phyloP scores from a whole-genome alignment of 2,113 vertebrate species.

The Mobula birostris region DNA sequence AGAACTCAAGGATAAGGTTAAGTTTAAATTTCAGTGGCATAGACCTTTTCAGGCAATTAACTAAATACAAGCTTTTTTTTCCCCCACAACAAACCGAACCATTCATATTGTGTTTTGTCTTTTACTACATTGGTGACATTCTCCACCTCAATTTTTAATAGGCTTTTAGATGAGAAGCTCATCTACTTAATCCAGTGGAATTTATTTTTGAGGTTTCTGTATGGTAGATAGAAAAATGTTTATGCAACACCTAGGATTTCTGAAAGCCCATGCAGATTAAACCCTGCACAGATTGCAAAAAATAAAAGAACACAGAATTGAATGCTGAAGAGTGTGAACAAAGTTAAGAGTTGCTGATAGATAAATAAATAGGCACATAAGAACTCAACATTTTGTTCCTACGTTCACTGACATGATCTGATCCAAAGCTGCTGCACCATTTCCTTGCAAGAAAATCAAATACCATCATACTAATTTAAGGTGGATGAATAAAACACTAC shows the following conservation, averaged over 20 bases:
- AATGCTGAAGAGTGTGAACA: background rate
- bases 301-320: background rate
- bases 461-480: background rate
- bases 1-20: too few species aligned
- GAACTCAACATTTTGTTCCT: background rate
- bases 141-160: too few species aligned
- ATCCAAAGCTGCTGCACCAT: background rate
- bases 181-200: background rate
- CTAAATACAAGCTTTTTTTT: too few species aligned
- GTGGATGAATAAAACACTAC: background rate
- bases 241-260: background rate
- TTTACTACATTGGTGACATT: background rate
- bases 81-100: too few species aligned
- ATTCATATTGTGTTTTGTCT: background rate
- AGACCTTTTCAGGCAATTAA: too few species aligned
- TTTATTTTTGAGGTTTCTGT: background rate
- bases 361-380: background rate
- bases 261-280: background rate
- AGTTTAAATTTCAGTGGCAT: too few species aligned
- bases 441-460: background rate
- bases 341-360: background rate
- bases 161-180: background rate
- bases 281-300: background rate
- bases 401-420: background rate
- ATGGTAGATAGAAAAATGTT: background rate